Base-by-base conservation (phyloP, 2,113 vertebrate genomes). In the Collichthys lucidus region DNA sequence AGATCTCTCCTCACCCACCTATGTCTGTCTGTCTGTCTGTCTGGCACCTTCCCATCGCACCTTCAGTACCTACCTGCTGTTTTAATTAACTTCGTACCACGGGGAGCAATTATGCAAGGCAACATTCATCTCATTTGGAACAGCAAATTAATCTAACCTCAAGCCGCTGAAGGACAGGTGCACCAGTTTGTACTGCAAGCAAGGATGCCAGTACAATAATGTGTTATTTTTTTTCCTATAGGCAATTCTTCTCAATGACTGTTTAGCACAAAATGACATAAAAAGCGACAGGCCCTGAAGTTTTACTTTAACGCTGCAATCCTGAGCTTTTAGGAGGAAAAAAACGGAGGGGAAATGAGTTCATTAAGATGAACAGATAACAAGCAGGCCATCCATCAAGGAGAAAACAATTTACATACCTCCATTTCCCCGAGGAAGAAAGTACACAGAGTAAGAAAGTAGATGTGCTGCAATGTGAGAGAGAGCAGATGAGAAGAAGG, bases 81-180 rank as follows among this genome's bases (percentile, higher is more conserved):
- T 92, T 89, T 93, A 94, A 95, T 94, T 93, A 93, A 92, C 84
- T 85, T 65, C 57, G 75, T 86, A 88, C 91, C 82, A 85, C 79
- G 64, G 87, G 92, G 82, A 92, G 75, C 91, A 92, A 94, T 94
- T 94, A 93, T 81, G 89, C 86, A 81, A 78, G 77, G 83, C 84
- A 93, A 88, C 88, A 88, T 86, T 87, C 67, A 85, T 89, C 86
- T 85, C 65, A 87, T 88, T 76, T 86, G 63, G 67, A 91, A 73
- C 65, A 72, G 83, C 81, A 88, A 91, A 93, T 86, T 53, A 89
- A 89, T 93, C 82, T 52, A 82, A 76, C 74, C 76, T 74, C 65
- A 76, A 70, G 85, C 74, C 61, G 53, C 57, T 20, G n/a, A 77
- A 71, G 40, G 77, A 89, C 74, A 72, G 61, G 26, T 14, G 20